These are phyloP conservation scores for Dicaeum eximium DNA, from an alignment of 2,113 vertebrate genomes.

Conservation along the genomic window DNA sequence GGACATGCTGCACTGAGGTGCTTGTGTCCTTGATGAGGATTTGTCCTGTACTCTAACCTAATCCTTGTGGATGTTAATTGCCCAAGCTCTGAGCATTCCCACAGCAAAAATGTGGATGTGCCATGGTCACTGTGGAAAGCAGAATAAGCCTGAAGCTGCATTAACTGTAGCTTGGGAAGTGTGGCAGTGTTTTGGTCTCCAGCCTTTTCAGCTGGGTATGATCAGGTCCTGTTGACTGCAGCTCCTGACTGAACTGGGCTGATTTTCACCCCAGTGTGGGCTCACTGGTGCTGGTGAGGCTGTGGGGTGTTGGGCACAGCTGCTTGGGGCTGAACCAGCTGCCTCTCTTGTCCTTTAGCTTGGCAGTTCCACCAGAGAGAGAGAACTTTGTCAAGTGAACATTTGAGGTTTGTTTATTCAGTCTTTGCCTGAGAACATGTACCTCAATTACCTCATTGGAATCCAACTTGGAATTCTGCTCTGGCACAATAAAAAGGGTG, in stretches of 20 bases:
- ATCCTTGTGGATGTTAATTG: neutral
- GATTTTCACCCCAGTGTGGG: neutral
- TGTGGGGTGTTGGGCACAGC: fast-evolving
- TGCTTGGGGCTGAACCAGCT: fast-evolving
- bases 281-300: neutral
- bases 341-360: neutral
- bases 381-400: neutral
- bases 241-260: neutral
- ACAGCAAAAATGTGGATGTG: neutral
- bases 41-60: neutral
- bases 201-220: neutral
- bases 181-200: neutral
- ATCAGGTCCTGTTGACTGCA: neutral
- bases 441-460: neutral
- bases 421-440: neutral
- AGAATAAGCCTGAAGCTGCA: neutral
- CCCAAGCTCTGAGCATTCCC: neutral
- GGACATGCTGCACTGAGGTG: neutral
- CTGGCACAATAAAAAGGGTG: neutral
- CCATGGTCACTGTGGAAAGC: neutral
- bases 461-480: neutral
- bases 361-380: neutral
- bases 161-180: neutral
- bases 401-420: neutral
- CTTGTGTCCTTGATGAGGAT: neutral